A percentile compares a stretch with the other conserved stretches of the same genome.
Conservation (phyloP, 2,888 invertebrate genomes). For the Melieria picta region DNA sequence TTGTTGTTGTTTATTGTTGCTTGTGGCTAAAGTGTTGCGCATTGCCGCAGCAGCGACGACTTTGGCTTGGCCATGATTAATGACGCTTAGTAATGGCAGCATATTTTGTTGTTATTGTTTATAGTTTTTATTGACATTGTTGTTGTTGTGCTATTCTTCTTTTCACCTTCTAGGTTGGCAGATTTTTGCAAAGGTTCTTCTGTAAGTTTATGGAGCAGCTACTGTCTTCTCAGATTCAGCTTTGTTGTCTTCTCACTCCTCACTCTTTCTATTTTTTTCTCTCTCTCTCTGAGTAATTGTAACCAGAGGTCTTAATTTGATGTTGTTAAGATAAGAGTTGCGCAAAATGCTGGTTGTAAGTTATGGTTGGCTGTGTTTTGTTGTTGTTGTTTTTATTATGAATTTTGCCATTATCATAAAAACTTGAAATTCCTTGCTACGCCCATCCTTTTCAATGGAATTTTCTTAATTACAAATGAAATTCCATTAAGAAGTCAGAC, state of each 20-base stretch:
- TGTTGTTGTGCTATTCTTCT: constrained; percentile 6
- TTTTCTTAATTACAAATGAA: too few relatives aligned
- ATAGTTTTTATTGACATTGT: background rate
- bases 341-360: too few relatives aligned
- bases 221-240: constrained; percentile 9
- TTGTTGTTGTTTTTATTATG: too few relatives aligned
- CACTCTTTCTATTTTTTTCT: too few relatives aligned
- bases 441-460: too few relatives aligned
- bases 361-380: too few relatives aligned
- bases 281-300: constrained; percentile 24
- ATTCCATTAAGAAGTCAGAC: too few relatives aligned
- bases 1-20: constrained; percentile 12
- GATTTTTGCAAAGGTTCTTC: constrained; percentile 16
- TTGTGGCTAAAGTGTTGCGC: constrained; percentile 1
- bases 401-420: too few relatives aligned
- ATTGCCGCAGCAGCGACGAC: too few relatives aligned
- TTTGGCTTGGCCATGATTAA: constrained; percentile 23
- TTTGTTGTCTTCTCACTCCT: constrained; percentile 23
- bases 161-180: background rate
- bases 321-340: constrained; percentile 30
- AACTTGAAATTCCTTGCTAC: too few relatives aligned
- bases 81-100: constrained; percentile 28
- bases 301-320: constrained; percentile 37
- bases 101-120: constrained; percentile 5
- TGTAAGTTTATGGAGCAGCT: background rate